A percentile compares a stretch with the other conserved stretches of the same genome.
Evolutionary conservation across 1,140 invertebrate species (phyloP).

Genomic region (Drosophila athabasca): DNA sequence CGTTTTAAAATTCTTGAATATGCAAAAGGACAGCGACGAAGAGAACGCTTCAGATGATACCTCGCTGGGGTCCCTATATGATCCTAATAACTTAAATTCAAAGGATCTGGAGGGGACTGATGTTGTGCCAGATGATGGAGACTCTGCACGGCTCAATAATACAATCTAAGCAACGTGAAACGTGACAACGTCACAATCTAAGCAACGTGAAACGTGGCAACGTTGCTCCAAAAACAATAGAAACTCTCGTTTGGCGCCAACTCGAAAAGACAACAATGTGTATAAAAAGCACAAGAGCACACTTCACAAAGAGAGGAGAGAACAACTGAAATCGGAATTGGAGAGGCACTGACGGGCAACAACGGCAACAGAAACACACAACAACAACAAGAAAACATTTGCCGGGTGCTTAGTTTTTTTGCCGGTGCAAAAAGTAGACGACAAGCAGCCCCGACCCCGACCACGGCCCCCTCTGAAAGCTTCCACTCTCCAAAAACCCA

Average conservation of each 20-base stretch:
- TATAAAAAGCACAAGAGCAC: constrained; percentile 19
- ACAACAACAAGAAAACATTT: constrained; percentile 47
- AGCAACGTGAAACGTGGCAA: constrained; percentile 56
- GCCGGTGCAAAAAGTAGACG: constrained; percentile 63
- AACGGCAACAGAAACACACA: constrained; percentile 10
- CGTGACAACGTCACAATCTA: constrained; percentile 26
- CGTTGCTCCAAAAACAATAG: constrained; percentile 43
- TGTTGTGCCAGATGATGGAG: too few species aligned
- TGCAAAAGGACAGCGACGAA: too few species aligned
- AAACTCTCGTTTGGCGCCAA: constrained; percentile 68
- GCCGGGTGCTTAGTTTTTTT: constrained; percentile 74
- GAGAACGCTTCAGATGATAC: too few species aligned
- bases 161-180: constrained; percentile 34
- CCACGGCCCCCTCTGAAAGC: constrained; percentile 33
- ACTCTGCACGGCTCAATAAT: background rate
- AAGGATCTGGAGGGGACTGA: too few species aligned
- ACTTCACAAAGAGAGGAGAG: constrained; percentile 25
- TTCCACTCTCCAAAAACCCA: constrained; percentile 27
- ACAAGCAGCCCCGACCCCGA: constrained; percentile 30
- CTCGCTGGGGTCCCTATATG: too few species aligned
- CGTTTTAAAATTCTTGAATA: too few species aligned
- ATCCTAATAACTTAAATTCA: too few species aligned
- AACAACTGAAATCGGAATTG: constrained; percentile 3
- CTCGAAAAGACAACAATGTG: constrained; percentile 60
- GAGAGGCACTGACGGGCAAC: background rate